Evolutionary conservation across 1,140 invertebrate species (phyloP), one percentile per base, ranked within the genome.

Genomic region (Anastrepha obliqua): DNA sequence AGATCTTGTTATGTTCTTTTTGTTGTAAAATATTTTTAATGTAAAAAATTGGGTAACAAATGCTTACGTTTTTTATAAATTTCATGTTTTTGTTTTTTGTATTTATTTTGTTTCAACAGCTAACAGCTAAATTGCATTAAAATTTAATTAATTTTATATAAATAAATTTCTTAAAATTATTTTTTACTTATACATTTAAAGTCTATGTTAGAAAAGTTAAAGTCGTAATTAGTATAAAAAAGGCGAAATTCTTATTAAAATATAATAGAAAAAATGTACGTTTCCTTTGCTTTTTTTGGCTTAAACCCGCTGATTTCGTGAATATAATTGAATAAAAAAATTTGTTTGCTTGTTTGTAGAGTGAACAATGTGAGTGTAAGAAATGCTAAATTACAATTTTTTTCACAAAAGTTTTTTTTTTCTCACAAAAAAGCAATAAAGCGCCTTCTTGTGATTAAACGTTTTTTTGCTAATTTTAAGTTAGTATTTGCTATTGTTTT

Each of bases 401-500:
- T 44, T 17, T 47, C 4, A 13, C 11, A 39, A 67, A 62, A 67
- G 13, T 74, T 74, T 74, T 11, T 42, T 67, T 67, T 11, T 67
- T 67, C 11, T 20, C 64, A 67, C 11, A 67, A 67, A 67, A 67
- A 67, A 39, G 20, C 9, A 8, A 20, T 20, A 65, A 11, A 20
- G 3, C 20, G 64, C 29, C 29, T 67, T 67, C 20, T 42, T 1
- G 9, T n/a, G 1, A 11, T 67, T 29, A 1, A 42, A 13, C 11
- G 0, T 67, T 67, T 65, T 39, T 39, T 44, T 74, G 3, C 29
- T 13, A 17, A 74, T 17, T 44, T 47, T 47, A 47, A 11, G 7
- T 74, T 51, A 13, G 39, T 74, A 47, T 44, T 44, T 5, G 6
- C 93, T 94, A 85, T 59, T 20, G 17, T n/a, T 55, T 55, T 11